Conservation (phyloP, 2,888 invertebrate species). For the Psylliodes chrysocephalus region DNA sequence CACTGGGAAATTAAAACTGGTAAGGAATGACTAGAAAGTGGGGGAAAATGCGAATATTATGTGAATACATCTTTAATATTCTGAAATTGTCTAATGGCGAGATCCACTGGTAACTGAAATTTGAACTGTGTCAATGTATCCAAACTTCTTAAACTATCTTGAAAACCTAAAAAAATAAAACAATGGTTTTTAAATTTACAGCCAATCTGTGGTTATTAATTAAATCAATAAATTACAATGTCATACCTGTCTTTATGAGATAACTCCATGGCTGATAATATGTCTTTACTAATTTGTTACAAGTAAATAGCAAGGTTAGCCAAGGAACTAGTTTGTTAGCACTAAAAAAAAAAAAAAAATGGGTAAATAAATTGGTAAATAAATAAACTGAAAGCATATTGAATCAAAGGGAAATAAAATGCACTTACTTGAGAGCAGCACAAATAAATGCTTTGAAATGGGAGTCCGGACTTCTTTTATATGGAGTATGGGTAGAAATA, state of each 20-base stretch:
- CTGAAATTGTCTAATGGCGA: slow-evolving; percentile 95
- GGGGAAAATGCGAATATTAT: slow-evolving; percentile 63
- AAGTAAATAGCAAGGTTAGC: slow-evolving; percentile 93
- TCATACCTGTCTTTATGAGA: slow-evolving; percentile 85
- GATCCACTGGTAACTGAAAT: slow-evolving; percentile 94
- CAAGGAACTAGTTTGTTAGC: slow-evolving; percentile 92
- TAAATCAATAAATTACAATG: slow-evolving; percentile 2
- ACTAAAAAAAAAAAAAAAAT: slow-evolving; percentile 67
- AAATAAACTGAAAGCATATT: background rate
- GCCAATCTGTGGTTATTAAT: too few relatives aligned
- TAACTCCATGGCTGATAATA: slow-evolving; percentile 95
- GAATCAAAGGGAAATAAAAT: background rate
- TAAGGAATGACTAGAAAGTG: slow-evolving; percentile 35
- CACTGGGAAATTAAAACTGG: slow-evolving; percentile 1
- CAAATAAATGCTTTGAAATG: slow-evolving; percentile 99
- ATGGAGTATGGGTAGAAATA: slow-evolving; percentile 87
- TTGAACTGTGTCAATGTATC: slow-evolving; percentile 86
- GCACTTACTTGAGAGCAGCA: slow-evolving; percentile 90
- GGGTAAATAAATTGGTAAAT: background rate
- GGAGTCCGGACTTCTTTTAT: slow-evolving; percentile 94
- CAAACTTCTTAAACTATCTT: slow-evolving; percentile 91
- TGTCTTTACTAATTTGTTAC: slow-evolving; percentile 79
- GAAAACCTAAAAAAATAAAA: slow-evolving; percentile 82
- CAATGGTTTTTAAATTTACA: background rate
- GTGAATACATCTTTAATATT: slow-evolving; percentile 97